These are phyloP conservation scores for Caenorhabditis sulstoni DNA, from an alignment of 2,888 invertebrate genomes.

Conservation along the genomic window DNA sequence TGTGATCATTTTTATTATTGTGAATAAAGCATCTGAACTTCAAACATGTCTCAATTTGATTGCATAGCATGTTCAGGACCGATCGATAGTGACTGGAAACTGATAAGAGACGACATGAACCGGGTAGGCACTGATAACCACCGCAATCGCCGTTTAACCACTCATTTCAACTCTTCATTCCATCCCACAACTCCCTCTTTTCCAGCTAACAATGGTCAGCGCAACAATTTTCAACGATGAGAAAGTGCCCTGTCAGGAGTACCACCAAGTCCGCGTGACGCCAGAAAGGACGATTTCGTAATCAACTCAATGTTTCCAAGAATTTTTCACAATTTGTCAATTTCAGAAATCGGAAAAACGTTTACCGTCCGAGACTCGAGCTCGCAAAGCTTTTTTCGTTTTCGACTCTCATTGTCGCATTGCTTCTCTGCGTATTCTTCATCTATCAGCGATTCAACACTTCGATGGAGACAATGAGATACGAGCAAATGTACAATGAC, in stretches of 20 bases:
- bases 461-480: constrained; percentile 1
- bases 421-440: constrained; percentile 1
- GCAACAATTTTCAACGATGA: not conserved
- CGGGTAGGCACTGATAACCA: constrained; percentile 1
- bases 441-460: constrained; percentile 3
- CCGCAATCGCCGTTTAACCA: not conserved
- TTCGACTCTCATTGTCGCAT: not conserved
- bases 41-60: not conserved
- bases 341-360: constrained; percentile 7
- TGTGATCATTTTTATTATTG: not conserved
- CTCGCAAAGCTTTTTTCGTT: not conserved
- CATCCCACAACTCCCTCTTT: too few species aligned
- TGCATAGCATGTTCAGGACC: not conserved
- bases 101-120: constrained; percentile 4
- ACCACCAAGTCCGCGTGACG: not conserved
- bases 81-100: not conserved
- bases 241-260: not conserved
- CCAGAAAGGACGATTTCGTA: not conserved
- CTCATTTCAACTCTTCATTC: not conserved
- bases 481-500: constrained; percentile 39
- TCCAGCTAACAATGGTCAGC: not conserved
- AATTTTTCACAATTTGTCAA: not conserved
- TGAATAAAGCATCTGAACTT: not conserved
- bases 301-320: not conserved
- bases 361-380: not conserved